Evolutionary conservation across 1,140 invertebrate genomes (phyloP).

Genomic region (Neodiprion pinetum): DNA sequence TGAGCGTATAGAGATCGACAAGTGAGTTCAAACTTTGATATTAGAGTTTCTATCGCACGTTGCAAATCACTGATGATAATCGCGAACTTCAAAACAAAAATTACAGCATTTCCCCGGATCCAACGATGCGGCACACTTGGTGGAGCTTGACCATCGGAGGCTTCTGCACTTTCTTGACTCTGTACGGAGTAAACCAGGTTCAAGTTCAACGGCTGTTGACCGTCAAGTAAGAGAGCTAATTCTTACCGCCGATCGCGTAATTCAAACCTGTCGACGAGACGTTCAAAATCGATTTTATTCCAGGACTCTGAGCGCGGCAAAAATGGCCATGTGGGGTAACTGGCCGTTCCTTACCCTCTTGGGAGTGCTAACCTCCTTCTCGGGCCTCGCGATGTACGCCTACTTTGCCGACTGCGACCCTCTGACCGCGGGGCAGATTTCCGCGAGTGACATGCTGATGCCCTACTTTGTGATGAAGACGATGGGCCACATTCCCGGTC

Average conservation of each 20-base stretch:
- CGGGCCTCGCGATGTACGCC: conserved; percentile 78
- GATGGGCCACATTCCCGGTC: conserved; percentile 67
- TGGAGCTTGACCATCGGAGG: conserved; percentile 77
- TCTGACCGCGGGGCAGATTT: conserved; percentile 60
- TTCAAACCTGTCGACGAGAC: conserved; percentile 56
- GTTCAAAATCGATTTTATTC: conserved; percentile 83
- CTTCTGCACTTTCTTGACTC: conserved; percentile 73
- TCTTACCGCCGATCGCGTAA: neutral
- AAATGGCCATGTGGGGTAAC: conserved; percentile 68
- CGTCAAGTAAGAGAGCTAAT: neutral
- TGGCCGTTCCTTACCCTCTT: conserved; percentile 69
- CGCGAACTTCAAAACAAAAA: neutral
- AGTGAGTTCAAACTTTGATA: conserved; percentile 57
- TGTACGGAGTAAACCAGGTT: conserved; percentile 81
- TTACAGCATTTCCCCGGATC: conserved; percentile 67
- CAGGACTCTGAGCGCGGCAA: conserved; percentile 68
- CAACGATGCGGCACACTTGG: conserved; percentile 72
- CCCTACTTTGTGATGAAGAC: conserved; percentile 77
- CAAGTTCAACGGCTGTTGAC: neutral
- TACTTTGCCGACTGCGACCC: conserved; percentile 77
- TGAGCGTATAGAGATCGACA: conserved; percentile 69
- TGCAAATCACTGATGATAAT: neutral
- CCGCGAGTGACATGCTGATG: conserved; percentile 58
- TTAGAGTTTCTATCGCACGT: neutral
- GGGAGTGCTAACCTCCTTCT: conserved; percentile 71